These are phyloP conservation scores for Myrmecophaga tridactyla DNA, from an alignment of 2,113 vertebrate species.

Conservation along the genomic window DNA sequence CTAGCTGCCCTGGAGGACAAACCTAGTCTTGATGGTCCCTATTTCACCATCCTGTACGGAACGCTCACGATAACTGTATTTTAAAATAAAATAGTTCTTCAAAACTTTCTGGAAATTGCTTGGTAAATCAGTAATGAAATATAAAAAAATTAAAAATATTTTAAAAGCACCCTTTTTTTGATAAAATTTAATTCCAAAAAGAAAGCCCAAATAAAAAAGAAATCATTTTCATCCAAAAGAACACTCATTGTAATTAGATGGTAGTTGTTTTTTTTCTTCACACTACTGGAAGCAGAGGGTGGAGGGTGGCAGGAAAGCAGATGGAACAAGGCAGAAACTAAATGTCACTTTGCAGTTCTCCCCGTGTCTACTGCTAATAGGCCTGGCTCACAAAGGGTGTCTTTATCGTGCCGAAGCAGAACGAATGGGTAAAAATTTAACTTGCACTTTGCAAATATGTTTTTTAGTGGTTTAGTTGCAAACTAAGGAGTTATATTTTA, in stretches of 20 bases:
- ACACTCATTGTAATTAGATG: background rate
- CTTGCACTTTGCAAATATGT: background rate
- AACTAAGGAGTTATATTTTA: background rate
- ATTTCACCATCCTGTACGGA: too few species aligned
- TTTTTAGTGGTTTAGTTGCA: background rate
- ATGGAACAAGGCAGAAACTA: background rate
- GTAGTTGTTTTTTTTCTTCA: background rate
- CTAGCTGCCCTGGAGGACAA: too few species aligned
- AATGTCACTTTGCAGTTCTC: background rate
- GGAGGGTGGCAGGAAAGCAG: background rate
- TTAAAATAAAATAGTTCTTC: background rate
- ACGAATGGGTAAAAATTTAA: background rate
- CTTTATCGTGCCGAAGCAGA: background rate
- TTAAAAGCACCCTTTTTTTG: fast-evolving
- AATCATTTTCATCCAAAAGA: background rate
- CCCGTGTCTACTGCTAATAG: too few species aligned
- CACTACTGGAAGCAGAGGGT: background rate
- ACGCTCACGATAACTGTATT: background rate
- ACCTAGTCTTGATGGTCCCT: too few species aligned
- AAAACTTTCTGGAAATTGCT: background rate
- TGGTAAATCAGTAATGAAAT: background rate
- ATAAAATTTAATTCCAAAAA: background rate
- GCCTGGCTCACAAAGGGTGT: background rate
- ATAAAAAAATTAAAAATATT: too few species aligned
- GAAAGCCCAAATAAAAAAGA: background rate